phyloP scores from a whole-genome alignment of 2,113 vertebrate genomes.

The Daboia siamensis region DNA sequence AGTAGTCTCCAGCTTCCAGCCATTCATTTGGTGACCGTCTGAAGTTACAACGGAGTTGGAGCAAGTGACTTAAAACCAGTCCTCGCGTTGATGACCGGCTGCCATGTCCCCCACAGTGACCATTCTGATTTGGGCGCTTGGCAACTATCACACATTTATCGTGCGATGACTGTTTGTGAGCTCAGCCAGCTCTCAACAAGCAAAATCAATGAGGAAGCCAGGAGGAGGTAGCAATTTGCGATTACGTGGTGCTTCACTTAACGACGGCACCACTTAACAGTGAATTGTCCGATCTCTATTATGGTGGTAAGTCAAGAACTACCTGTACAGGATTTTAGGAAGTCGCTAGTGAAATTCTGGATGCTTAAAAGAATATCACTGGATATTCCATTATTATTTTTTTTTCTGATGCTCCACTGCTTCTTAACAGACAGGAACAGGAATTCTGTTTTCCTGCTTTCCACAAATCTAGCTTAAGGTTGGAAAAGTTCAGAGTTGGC shows the following conservation, averaged over 20 bases:
- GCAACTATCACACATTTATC: not conserved
- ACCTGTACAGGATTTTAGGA: not conserved
- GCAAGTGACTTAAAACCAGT: not conserved
- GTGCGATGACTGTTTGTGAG: not conserved
- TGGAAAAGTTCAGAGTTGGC: not conserved
- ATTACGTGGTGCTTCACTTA: not conserved
- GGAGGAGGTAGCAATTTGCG: not conserved
- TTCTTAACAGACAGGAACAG: not conserved
- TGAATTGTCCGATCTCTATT: not conserved
- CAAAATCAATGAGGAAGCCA: not conserved
- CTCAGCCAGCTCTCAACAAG: not conserved
- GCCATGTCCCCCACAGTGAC: not conserved
- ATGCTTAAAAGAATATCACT: not conserved
- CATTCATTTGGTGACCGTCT: not conserved
- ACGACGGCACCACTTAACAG: not conserved
- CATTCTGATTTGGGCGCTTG: not conserved
- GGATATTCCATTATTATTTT: not conserved
- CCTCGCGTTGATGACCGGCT: not conserved
- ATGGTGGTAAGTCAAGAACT: not conserved
- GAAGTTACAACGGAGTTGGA: not conserved
- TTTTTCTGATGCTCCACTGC: not conserved
- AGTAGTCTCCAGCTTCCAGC: not conserved
- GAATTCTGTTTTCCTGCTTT: not conserved
- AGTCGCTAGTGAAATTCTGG: not conserved
- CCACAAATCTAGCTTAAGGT: not conserved